phyloP scores from a whole-genome alignment of 2,113 vertebrate genomes.

The Paramisgurnus dabryanus region DNA sequence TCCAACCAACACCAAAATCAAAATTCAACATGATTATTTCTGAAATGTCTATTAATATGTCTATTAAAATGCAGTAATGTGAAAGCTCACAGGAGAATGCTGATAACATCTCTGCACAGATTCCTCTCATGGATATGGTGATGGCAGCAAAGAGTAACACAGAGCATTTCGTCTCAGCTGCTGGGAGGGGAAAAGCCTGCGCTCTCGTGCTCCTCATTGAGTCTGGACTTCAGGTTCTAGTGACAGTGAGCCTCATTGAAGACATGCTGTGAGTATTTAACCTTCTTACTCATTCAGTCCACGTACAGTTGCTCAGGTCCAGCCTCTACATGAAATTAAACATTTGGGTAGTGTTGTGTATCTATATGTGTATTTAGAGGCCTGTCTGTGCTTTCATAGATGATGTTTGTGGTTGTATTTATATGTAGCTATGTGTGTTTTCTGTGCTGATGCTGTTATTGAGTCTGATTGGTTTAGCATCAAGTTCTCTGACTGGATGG shows the following conservation, averaged over 20 bases:
- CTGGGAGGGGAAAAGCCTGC: conserved; percentile 63
- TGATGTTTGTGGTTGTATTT: background rate
- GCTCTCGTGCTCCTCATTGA: conserved; percentile 23
- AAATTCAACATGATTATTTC: conserved; percentile 8
- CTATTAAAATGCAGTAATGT: background rate
- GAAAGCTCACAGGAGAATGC: background rate
- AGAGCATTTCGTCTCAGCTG: conserved; percentile 23
- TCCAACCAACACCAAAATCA: background rate
- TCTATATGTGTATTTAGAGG: conserved; percentile 28
- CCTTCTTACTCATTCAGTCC: conserved; percentile 36
- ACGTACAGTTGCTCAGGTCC: background rate
- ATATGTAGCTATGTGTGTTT: background rate
- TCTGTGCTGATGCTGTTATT: background rate
- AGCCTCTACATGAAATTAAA: background rate
- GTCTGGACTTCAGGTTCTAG: conserved; percentile 56
- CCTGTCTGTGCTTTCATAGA: conserved; percentile 43
- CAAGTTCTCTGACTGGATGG: background rate
- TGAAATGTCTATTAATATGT: background rate
- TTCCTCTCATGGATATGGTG: conserved; percentile 44
- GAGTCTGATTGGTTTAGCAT: no score
- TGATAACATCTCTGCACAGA: conserved; percentile 43
- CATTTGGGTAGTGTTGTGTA: background rate
- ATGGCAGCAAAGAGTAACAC: conserved; percentile 52
- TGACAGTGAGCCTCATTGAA: conserved; percentile 46
- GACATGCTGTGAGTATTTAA: conserved; percentile 51